These are phyloP conservation scores for Sturmia bella DNA, from an alignment of 2,888 invertebrate species.

Conservation along the genomic window DNA sequence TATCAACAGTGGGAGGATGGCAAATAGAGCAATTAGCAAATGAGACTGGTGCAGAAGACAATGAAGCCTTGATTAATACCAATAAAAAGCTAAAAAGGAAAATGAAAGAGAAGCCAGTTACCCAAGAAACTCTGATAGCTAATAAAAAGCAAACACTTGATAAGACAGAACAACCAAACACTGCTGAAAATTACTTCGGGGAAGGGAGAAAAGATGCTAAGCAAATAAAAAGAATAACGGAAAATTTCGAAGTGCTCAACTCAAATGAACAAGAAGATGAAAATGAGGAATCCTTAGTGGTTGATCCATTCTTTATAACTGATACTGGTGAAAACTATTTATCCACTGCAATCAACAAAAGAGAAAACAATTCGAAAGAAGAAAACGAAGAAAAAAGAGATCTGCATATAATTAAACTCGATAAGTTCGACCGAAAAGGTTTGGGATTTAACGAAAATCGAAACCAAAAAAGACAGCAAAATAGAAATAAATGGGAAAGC, in stretches of 20 bases:
- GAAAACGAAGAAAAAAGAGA: conserved; percentile 51
- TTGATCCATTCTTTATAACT: conserved; percentile 81
- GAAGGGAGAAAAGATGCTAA: too few species aligned
- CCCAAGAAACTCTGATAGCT: background rate
- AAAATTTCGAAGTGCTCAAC: background rate
- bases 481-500: conserved; percentile 3
- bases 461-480: conserved; percentile 5
- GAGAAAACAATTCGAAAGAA: background rate
- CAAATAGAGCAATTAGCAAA: conserved; percentile 38
- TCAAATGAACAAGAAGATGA: background rate
- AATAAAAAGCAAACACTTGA: conserved; percentile 5
- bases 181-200: too few species aligned
- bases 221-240: too few species aligned
- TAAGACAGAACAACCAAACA: too few species aligned
- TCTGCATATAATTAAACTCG: conserved; percentile 69
- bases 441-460: conserved; percentile 56
- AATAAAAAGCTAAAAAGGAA: background rate
- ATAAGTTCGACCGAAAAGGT: conserved; percentile 40
- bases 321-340: conserved; percentile 79
- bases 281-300: conserved; percentile 68
- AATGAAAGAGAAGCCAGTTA: conserved; percentile 17
- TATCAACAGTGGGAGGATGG: conserved; percentile 56
- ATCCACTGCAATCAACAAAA: conserved; percentile 75
- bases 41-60: background rate
- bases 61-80: too few species aligned